phyloP scores from a whole-genome alignment of 2,113 vertebrate genomes.

The Tonatia bakeri region DNA sequence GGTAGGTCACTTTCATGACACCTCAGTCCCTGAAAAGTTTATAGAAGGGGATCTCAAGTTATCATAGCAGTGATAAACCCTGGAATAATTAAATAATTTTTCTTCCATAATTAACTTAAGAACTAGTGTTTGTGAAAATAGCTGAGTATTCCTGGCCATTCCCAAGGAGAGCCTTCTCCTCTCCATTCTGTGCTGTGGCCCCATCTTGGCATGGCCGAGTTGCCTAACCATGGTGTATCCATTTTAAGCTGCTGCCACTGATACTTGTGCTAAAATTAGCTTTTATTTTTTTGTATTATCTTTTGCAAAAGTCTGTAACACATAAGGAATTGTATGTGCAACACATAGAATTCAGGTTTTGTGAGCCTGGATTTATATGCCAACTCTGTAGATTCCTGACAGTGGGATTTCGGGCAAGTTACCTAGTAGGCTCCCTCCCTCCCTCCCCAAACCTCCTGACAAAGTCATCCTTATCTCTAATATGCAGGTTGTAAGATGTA shows the following conservation, averaged over 20 bases:
- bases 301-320: not conserved
- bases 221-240: not conserved
- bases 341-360: not conserved
- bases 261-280: not conserved
- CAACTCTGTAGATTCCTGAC: not conserved
- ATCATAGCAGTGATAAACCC: not conserved
- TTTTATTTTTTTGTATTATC: not conserved
- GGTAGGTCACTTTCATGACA: not conserved
- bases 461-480: not conserved
- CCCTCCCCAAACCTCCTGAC: not conserved
- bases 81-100: not conserved
- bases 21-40: not conserved
- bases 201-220: not conserved
- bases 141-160: not conserved
- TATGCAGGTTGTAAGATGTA: not conserved
- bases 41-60: not conserved
- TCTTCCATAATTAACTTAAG: not conserved
- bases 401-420: not conserved
- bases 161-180: not conserved
- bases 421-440: not conserved
- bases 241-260: not conserved
- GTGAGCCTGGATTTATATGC: not conserved
- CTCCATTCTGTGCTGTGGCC: accelerated
- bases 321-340: not conserved
- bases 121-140: not conserved